Base-by-base conservation (phyloP, 1,140 invertebrate genomes). In the Leptoteleia sp. region DNA sequence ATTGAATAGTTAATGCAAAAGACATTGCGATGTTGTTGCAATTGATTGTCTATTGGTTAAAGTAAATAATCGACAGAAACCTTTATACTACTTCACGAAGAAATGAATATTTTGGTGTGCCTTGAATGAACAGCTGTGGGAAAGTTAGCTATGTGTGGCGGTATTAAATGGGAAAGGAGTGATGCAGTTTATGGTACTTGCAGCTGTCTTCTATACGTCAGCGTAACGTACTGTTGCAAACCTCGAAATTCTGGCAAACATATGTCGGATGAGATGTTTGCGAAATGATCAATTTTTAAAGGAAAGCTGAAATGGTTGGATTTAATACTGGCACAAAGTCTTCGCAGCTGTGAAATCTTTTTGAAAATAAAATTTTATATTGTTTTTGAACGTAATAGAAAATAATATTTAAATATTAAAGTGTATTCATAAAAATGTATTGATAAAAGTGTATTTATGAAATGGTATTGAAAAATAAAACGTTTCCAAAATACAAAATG, bases 161-260 rank as follows among this genome's bases (percentile, higher is more conserved):
- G 22, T 31, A 52, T 64, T 52, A 50, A 31, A 48, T 54, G 35
- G 13, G 13, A 17, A 54, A 52, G 19, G 48, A 52, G 48, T 45
- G 25, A 65, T 54, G 62, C 62, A 54, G 47, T 65, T 65, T 65
- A 65, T 65, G 33, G 29, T 40, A 65, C 48, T 40, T 11, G 61
- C 61, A 64, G 61, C 61, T 64, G 61, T 43, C 47, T 50, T 33
- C 2, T 33, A 40, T 43, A 64, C 42, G 61, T 27, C 45, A 52
- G 6, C 47, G 19, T 11, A 48, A 50, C 33, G 22, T 19, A 33
- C 31, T 4, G 35, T 27, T 22, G 35, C 61, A 33, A 37, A 52
- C 37, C 35, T 50, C 45, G 15, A 64, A 64, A 64, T 64, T 64
- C 61, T 64, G 61, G 43, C 45, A 52, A 64, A 52, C 61, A 64